These are phyloP conservation scores for Drosophila demipolita DNA, from an alignment of 2,888 invertebrate genomes.

Conservation along the genomic window DNA sequence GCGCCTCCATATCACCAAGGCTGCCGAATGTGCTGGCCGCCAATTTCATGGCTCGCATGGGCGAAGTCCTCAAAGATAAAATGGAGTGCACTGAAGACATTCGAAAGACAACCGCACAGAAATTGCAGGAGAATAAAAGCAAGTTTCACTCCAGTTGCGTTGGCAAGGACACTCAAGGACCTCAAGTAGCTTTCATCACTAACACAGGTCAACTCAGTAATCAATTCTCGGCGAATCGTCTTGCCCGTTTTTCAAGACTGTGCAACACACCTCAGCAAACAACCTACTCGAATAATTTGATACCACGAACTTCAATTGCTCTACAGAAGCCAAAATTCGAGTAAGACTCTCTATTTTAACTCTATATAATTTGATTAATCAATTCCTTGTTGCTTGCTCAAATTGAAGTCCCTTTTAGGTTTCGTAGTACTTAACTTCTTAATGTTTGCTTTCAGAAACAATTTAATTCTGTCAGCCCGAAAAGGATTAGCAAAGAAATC, in stretches of 20 bases:
- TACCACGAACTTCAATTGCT: neutral
- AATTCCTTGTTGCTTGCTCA: neutral
- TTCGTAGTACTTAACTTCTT: neutral
- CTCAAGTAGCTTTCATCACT: neutral
- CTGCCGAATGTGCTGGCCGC: conserved; percentile 48
- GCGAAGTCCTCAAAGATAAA: conserved; percentile 38
- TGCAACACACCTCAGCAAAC: neutral
- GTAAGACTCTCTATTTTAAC: conserved; percentile 11
- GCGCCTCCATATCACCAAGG: conserved; percentile 32
- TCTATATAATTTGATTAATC: neutral
- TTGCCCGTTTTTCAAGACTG: neutral
- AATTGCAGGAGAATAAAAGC: conserved; percentile 1
- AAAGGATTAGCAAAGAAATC: conserved; percentile 37
- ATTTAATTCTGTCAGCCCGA: conserved; percentile 25
- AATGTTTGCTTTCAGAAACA: conserved; percentile 25
- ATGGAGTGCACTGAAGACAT: conserved; percentile 27
- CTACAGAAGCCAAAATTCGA: conserved; percentile 25
- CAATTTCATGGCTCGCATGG: conserved; percentile 53
- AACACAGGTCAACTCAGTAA: neutral
- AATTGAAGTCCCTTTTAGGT: neutral
- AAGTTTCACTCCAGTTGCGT: neutral
- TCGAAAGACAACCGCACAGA: neutral
- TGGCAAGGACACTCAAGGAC: conserved; percentile 8
- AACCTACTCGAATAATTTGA: conserved; percentile 4
- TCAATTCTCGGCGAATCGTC: neutral